Base-by-base conservation (phyloP, 1,140 invertebrate species). In the Cataglyphis hispanica region DNA sequence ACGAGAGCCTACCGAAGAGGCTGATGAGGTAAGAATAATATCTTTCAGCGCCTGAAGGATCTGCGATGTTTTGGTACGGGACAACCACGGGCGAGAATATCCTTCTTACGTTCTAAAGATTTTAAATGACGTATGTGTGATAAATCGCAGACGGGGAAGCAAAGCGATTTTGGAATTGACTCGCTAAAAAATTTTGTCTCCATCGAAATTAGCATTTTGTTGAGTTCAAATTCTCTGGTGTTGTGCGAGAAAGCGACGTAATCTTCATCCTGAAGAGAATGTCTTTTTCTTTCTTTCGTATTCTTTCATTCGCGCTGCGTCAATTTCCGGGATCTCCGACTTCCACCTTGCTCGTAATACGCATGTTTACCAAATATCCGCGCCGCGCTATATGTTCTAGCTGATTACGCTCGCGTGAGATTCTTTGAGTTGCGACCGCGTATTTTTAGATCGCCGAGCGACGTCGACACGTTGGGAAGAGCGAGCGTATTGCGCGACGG, bases 401-500 rank as follows among this genome's bases (percentile, higher is more conserved):
- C 63, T 8, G 63, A 80, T 80, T 83, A 50, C 66, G n/a, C 34
- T 25, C 43, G 34, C 22, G 31, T 56, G 40, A 46, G 31, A 60
- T 81, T 81, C n/a, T 60, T 11, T 46, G 58, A 84, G 72, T 50
- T 31, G 53, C 56, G 43, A 76, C 27, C 25, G 43, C 46, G 22
- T 84, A 83, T 83, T 89, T 86, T 84, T 85, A 95, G 94, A 92
- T 95, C 94, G 81, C 94, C 94, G 10, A 95, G 91, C 87, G 93
- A 96, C 92, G 94, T 92, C 86, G 96, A 94, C 93, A 69, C 95
- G 90, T 84, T 96, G 89, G 91, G 95, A 74, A 92, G 96, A 91
- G 96, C 96, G 7, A 97, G 97, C 78, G 96, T 97, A 50, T 94
- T 97, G n/a, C 93, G 97, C 70, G 96, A 97, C 87, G 96, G 96